These are phyloP conservation scores for Drosophila oshimai DNA, from an alignment of 1,140 invertebrate species.

Conservation along the genomic window DNA sequence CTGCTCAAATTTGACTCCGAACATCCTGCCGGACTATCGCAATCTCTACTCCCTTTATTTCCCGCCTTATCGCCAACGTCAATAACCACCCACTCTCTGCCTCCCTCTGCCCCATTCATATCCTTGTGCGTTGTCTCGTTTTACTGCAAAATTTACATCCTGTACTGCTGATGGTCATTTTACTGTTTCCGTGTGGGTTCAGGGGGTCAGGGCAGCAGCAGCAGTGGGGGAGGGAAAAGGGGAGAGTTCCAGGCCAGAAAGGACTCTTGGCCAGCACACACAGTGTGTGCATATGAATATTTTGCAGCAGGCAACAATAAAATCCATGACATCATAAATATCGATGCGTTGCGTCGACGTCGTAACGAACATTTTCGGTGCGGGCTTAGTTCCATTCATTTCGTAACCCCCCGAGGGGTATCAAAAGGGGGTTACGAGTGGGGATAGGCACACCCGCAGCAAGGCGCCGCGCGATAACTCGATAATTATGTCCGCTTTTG, in stretches of 20 bases:
- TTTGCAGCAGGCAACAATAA: constrained; percentile 81
- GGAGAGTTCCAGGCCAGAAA: constrained; percentile 1
- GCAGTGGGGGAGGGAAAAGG: background rate
- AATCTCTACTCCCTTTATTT: constrained; percentile 36
- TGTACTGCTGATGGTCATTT: constrained; percentile 80
- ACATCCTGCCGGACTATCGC: constrained; percentile 61
- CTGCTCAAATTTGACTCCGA: constrained; percentile 71
- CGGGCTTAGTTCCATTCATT: constrained; percentile 74
- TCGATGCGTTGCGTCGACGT: constrained; percentile 77
- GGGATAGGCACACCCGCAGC: constrained; percentile 67
- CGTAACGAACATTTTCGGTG: constrained; percentile 72
- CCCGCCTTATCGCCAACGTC: constrained; percentile 71
- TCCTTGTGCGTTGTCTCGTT: constrained; percentile 75
- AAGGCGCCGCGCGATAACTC: constrained; percentile 81
- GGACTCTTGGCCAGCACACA: constrained; percentile 16
- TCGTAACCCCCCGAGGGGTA: background rate
- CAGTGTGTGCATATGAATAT: constrained; percentile 71
- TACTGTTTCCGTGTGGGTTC: constrained; percentile 68
- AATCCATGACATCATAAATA: constrained; percentile 82
- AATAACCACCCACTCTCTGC: constrained; percentile 53
- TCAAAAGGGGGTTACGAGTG: background rate
- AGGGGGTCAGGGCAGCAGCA: too few relatives aligned
- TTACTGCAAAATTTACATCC: constrained; percentile 79
- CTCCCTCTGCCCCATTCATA: constrained; percentile 16
- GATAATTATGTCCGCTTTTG: constrained; percentile 83